Conservation (phyloP, 2,113 vertebrate genomes). For the Scartelaos histophorus region DNA sequence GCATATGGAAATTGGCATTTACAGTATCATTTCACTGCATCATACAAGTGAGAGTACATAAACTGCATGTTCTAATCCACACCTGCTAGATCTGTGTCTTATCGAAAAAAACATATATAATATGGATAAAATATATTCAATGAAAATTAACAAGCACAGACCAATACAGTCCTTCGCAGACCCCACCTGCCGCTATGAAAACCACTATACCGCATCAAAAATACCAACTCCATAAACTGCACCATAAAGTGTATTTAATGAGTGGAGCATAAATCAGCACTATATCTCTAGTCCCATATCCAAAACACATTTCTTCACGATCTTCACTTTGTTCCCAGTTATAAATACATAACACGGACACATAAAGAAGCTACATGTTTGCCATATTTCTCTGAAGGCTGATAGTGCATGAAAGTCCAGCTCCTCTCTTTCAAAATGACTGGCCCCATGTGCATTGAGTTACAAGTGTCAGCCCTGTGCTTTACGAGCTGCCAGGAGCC, state of each 20-base stretch:
- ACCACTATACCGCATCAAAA: not conserved
- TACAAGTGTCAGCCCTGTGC: conserved; percentile 8
- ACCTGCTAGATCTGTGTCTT: not conserved
- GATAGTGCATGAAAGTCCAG: conserved; percentile 14
- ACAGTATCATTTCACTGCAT: too few species aligned
- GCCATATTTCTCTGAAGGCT: conserved; percentile 11
- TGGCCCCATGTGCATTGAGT: not conserved
- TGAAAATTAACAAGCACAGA: not conserved
- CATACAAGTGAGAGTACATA: too few species aligned
- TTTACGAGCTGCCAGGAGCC: conserved; percentile 38
- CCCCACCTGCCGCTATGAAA: not conserved
- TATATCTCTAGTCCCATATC: not conserved
- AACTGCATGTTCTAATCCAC: not conserved
- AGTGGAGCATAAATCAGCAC: not conserved
- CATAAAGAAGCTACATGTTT: conserved; percentile 30
- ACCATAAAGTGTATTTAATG: conserved; percentile 1
- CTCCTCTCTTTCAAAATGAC: conserved; percentile 21
- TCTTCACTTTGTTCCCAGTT: not conserved
- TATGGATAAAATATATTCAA: not conserved
- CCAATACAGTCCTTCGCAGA: not conserved
- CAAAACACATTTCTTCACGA: not conserved
- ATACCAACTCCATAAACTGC: not conserved
- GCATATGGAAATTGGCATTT: too few species aligned
- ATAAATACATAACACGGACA: conserved; percentile 1
- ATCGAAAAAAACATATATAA: not conserved